Evolutionary conservation across 2,797 vertebrate species (phyloP).

Genomic region (Pteropus rufus): DNA sequence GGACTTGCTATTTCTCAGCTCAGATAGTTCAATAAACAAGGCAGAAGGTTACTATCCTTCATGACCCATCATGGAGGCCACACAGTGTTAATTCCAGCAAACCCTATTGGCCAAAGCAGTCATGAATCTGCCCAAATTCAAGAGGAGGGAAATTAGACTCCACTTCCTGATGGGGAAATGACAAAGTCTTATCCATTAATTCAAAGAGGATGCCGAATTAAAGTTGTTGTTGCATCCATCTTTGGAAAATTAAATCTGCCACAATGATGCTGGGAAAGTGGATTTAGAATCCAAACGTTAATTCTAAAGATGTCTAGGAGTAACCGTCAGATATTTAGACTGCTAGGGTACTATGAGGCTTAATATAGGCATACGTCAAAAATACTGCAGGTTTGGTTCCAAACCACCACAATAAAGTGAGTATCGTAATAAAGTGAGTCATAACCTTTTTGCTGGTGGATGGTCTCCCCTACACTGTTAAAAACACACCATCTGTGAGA

Average conservation of each 20-base stretch:
- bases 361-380: neutral
- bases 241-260: neutral
- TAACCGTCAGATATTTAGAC: neutral
- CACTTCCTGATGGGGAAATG: neutral
- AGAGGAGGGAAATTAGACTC: neutral
- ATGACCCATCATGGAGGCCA: neutral
- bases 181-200: neutral
- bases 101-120: neutral
- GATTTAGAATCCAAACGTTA: conserved; percentile 19
- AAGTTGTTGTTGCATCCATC: neutral
- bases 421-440: neutral
- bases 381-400: neutral
- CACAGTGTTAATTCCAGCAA: neutral
- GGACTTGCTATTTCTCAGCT: neutral
- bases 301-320: neutral
- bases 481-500: neutral
- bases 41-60: neutral
- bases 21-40: neutral
- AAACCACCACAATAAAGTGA: neutral
- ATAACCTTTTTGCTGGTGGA: neutral
- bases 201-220: neutral
- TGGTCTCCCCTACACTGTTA: neutral
- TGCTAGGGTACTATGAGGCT: neutral
- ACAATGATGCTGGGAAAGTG: neutral
- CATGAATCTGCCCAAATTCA: neutral